Evolutionary conservation across 1,140 invertebrate genomes (phyloP), one percentile per base, ranked within the genome.

Genomic region (Cotesia chilonis): DNA sequence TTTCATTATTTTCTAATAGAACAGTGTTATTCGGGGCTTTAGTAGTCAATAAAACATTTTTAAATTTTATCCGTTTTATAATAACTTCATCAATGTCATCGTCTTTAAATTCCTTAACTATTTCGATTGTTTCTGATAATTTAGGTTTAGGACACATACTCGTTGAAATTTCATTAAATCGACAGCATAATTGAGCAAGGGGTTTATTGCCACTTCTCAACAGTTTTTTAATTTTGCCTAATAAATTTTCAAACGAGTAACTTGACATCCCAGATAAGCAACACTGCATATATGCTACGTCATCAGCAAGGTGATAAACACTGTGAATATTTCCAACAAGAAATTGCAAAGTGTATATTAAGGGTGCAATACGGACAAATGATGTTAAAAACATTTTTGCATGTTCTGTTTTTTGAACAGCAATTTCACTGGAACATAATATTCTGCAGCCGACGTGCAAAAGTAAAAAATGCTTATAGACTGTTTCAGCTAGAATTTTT

Each of bases 261-360:
- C 61, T 68, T 41, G 47, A 37, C 20, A 74, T 64, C 12, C 47
- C n/a, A 52, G 14, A 36, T 17, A 74, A 54, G n/a, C 68, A 14
- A n/a, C 67, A 70, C 6, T 70, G 12, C 67, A 69, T 74, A 38
- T 57, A n/a, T n/a, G 35, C 41, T 1, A 70, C 71, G 60, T 73
- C 71, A 38, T 68, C 66, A 54, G 71, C 66, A 9, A 73, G 28
- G 54, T 77, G 78, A 54, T 76, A 75, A 12, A 76, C 54, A 61
- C 63, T 71, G 55, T 79, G 77, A 9, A 75, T 68, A 70, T 73
- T 77, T n/a, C 74, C 55, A 70, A 73, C 68, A 52, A 71, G 69
- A 47, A 63, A 75, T 9, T 35, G 52, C 28, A 35, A 12, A 54
- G 72, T 75, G 55, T 69, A 80, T 9, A 73, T 61, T 6, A 63